Evolutionary conservation across 1,140 invertebrate species (phyloP), one percentile per base, ranked within the genome.

Genomic region (Zaprionus taronus): DNA sequence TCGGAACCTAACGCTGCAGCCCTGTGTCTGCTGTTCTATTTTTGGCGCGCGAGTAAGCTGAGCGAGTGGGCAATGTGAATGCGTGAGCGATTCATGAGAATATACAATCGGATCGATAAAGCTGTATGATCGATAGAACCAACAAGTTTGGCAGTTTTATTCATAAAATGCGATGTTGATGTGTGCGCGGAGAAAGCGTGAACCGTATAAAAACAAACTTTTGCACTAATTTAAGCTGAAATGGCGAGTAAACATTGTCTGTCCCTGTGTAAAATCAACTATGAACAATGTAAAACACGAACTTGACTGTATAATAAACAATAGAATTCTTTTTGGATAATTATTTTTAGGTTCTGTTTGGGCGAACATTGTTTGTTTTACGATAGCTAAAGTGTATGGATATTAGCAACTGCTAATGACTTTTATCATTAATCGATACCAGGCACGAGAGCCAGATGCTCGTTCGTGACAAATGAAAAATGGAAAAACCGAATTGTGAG

Each of bases 331-430:
- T 84, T 84, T 89, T 87, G 20, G 62, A 63, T 31, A 49, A 58
- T 79, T 89, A 82, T 86, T 87, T 81, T 84, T 79, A 79, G 84
- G 62, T 65, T 38, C 51, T 63, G 71, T 61, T 65, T 65, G 68
- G 63, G 63, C 51, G 56, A 67, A 69, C 55, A 76, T 79, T 87
- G 84, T 87, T 90, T 87, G 81, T 87, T 87, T 79, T 62, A 84
- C 69, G 84, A 87, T 80, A 79, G 26, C 74, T 79, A 68, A 79
- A 87, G 84, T 89, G 84, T 79, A 89, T 81, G 79, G 58, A 77
- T 74, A 84, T 81, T 79, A 44, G 72, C 72, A 81, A 82, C n/a
- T 71, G 62, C 82, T 85, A 85, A 90, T 90, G 76, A 76, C 77
- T 90, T 90, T 90, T 60, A 58, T 63, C 78, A 82, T 80, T 80